Percentiles rank a stretch among this genome's conserved stretches.
Conservation (phyloP, 2,113 vertebrate genomes). For the Ophthalmolycus amberensis region DNA sequence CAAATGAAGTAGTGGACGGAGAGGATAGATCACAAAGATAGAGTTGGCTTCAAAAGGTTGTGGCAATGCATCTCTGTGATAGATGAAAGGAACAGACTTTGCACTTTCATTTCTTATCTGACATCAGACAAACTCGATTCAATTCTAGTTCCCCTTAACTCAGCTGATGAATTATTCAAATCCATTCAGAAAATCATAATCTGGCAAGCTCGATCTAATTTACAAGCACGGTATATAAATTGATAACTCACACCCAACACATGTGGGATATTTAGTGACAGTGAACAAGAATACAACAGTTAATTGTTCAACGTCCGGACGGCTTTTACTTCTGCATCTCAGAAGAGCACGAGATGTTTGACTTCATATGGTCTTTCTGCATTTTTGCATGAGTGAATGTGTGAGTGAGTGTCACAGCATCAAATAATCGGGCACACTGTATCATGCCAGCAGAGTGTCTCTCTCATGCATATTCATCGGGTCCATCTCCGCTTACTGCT, state of each 20-base stretch:
- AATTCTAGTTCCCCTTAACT: slow-evolving; percentile 52
- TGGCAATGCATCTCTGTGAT: slow-evolving; percentile 57
- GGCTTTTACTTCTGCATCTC: slow-evolving; percentile 5
- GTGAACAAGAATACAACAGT: slow-evolving; percentile 30
- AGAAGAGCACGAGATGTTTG: background rate
- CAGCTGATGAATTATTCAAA: slow-evolving; percentile 72
- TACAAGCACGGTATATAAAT: slow-evolving; percentile 37
- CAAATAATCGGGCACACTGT: slow-evolving; percentile 51
- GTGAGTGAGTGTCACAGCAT: slow-evolving; percentile 42
- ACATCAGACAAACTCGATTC: slow-evolving; percentile 54
- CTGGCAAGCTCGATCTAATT: slow-evolving; percentile 29
- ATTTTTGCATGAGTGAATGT: slow-evolving; percentile 13
- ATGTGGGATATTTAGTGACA: slow-evolving; percentile 34
- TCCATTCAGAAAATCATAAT: slow-evolving; percentile 62
- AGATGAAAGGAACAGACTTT: slow-evolving; percentile 62
- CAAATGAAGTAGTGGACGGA: slow-evolving; percentile 53
- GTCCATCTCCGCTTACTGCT: slow-evolving; percentile 61
- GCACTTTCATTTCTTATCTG: slow-evolving; percentile 57
- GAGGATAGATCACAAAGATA: slow-evolving; percentile 60
- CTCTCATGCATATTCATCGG: slow-evolving; percentile 75
- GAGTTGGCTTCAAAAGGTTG: slow-evolving; percentile 37
- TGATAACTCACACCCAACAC: slow-evolving; percentile 35
- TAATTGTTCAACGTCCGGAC: slow-evolving; percentile 26
- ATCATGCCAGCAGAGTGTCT: slow-evolving; percentile 72
- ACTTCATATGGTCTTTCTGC: slow-evolving; percentile 2